phyloP scores from a whole-genome alignment of 2,888 invertebrate genomes.

The Elysia crispata region DNA sequence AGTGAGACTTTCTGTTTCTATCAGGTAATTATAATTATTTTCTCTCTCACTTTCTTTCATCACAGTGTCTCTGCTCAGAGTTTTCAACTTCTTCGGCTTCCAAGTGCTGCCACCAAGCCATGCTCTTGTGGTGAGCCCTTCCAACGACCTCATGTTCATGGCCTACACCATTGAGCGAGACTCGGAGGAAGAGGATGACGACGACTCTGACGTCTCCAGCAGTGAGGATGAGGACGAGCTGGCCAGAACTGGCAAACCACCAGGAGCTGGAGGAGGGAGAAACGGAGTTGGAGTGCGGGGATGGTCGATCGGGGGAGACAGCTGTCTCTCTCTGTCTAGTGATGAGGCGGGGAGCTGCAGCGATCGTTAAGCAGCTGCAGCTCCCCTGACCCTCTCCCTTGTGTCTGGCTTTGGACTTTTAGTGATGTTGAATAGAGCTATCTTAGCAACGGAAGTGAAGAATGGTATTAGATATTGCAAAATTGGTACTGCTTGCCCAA shows the following conservation, averaged over 20 bases:
- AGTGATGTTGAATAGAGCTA: no score
- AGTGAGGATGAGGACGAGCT: conserved; percentile 22
- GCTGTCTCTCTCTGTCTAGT: background rate
- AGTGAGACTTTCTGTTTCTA: no score
- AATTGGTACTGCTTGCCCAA: no score
- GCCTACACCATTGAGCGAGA: conserved; percentile 76
- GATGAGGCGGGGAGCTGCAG: conserved; percentile 41
- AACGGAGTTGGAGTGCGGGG: background rate
- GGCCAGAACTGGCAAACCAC: background rate
- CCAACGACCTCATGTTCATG: conserved; percentile 84
- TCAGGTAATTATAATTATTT: no score
- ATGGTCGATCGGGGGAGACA: background rate
- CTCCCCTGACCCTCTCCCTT: no score
- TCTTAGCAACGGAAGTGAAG: no score
- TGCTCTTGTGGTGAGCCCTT: conserved; percentile 84
- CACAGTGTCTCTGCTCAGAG: conserved; percentile 89
- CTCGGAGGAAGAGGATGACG: conserved; percentile 36
- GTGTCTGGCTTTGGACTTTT: no score
- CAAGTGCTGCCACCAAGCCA: conserved; percentile 88
- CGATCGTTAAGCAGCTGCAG: conserved; percentile 18
- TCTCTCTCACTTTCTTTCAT: background rate
- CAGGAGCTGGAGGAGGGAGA: conserved; percentile 3
- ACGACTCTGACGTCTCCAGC: conserved; percentile 41
- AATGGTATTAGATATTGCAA: no score
- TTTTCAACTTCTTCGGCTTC: conserved; percentile 98